A percentile compares a stretch with the other conserved stretches of the same genome.
These are phyloP conservation scores for Shinisaurus crocodilurus DNA, from an alignment of 2,113 vertebrate genomes.

Conservation along the genomic window DNA sequence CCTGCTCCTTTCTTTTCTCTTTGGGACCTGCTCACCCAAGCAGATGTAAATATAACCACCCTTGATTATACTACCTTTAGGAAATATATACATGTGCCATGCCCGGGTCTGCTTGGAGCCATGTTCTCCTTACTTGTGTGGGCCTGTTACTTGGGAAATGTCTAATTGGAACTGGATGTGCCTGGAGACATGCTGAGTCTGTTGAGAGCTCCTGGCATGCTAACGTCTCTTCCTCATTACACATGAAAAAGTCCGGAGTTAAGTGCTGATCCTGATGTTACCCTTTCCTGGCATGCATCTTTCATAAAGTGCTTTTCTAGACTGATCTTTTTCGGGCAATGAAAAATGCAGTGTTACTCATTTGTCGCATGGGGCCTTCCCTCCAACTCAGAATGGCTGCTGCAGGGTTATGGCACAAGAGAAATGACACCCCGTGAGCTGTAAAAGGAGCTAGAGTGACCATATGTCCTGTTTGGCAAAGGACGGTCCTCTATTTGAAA, in stretches of 20 bases:
- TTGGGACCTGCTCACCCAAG: neutral
- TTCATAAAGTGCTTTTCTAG: neutral
- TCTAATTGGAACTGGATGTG: neutral
- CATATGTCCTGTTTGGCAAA: no score
- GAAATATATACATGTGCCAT: neutral
- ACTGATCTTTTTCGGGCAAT: neutral
- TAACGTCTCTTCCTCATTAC: neutral
- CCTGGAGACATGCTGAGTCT: neutral
- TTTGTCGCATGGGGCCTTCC: neutral
- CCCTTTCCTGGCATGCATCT: neutral
- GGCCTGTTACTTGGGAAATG: constrained; percentile 4
- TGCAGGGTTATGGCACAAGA: neutral
- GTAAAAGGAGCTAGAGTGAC: neutral
- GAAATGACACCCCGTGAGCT: neutral
- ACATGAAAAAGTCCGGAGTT: neutral
- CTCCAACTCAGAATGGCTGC: no score
- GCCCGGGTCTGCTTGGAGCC: neutral
- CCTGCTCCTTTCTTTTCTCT: neutral
- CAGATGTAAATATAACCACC: neutral
- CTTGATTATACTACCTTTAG: neutral
- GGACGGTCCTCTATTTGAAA: no score
- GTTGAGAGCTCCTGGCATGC: fast-evolving
- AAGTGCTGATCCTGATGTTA: neutral
- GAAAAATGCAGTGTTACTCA: fast-evolving
- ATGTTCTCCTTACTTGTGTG: neutral